Percentiles rank a stretch among this genome's conserved stretches.
phyloP scores from a whole-genome alignment of 2,113 vertebrate genomes.

The Actinemys pallida region DNA sequence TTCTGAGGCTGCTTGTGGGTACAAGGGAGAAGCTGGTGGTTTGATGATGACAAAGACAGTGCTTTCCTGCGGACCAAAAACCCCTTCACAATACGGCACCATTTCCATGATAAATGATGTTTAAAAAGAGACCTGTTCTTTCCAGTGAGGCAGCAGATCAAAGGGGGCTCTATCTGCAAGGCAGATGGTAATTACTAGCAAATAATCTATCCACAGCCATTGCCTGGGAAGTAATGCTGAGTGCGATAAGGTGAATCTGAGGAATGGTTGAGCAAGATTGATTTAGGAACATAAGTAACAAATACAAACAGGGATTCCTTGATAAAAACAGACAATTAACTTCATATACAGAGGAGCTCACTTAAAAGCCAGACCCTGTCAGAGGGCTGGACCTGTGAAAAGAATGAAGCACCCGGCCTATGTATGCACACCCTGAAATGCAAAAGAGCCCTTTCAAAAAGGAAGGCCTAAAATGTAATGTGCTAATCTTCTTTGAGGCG shows the following conservation, averaged over 20 bases:
- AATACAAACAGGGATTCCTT: accelerated
- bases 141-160: background rate
- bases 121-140: background rate
- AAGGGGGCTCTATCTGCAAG: background rate
- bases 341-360: accelerated
- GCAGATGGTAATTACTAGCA: background rate
- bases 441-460: background rate
- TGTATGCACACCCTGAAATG: background rate
- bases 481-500: background rate
- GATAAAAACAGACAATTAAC: accelerated
- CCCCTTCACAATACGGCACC: background rate
- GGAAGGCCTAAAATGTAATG: background rate
- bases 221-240: background rate
- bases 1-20: background rate
- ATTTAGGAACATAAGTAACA: background rate
- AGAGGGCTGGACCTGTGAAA: background rate
- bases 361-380: accelerated
- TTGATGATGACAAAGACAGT: background rate
- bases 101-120: accelerated
- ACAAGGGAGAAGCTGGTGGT: background rate
- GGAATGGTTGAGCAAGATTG: accelerated
- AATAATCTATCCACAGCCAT: background rate
- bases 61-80: accelerated
- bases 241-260: accelerated
- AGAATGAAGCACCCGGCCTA: background rate